Evolutionary conservation across 1,140 invertebrate species (phyloP).

Genomic region (Goniozus legneri): DNA sequence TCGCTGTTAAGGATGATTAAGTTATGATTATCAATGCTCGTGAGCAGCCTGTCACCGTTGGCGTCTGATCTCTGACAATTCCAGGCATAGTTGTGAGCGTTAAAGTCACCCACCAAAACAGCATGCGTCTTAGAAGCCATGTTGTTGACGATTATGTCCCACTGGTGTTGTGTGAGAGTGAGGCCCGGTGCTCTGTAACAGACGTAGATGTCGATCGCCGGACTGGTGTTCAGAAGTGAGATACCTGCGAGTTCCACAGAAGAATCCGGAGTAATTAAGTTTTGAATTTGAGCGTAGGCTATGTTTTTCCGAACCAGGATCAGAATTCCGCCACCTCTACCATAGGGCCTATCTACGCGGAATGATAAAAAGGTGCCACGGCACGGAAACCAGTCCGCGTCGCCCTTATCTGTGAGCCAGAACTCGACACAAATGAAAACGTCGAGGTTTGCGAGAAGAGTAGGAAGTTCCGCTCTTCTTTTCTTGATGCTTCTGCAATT

Average conservation of each 20-base stretch:
- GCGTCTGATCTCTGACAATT: neutral
- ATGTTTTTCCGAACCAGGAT: neutral
- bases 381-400: no score
- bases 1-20: neutral
- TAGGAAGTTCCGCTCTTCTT: neutral
- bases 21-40: neutral
- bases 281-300: neutral
- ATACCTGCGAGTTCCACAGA: neutral
- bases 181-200: neutral
- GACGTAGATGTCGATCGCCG: neutral
- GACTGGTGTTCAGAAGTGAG: neutral
- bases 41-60: neutral
- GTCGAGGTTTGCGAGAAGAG: conserved; percentile 4
- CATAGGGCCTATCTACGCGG: neutral
- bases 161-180: neutral
- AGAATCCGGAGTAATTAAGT: neutral
- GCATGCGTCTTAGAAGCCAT: no score
- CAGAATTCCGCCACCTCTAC: neutral
- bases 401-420: neutral
- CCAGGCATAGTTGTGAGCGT: neutral
- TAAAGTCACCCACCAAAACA: neutral
- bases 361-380: neutral
- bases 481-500: conserved; percentile 1
- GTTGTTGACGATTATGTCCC: neutral
- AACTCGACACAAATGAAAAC: conserved; percentile 4